Base-by-base conservation (phyloP, 2,113 vertebrate species). In the Lycocorax pyrrhopterus region DNA sequence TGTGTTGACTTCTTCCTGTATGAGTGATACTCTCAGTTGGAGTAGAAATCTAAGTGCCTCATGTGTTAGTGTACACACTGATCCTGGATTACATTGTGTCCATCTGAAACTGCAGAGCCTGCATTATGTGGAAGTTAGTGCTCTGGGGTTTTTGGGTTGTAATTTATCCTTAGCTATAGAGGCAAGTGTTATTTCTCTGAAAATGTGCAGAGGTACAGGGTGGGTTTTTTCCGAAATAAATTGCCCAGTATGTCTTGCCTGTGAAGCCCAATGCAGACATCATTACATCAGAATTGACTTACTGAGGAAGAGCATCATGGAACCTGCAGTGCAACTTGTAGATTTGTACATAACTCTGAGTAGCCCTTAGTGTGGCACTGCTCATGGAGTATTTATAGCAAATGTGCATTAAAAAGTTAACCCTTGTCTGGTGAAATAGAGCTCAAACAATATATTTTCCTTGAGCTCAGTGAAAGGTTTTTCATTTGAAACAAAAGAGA, bases 31-130 rank as follows among this genome's bases (percentile, higher is more conserved):
- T 83, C 15, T 60, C 33, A 46, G 7, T 15, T 87, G 33, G 10
- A 51, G 6, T 56, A 41, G 62, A 68, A 74, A 69, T 84, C 7
- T 76, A 32, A 13, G 19, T 53, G 1, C 18, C 77, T 51, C 49
- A 13, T 1, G 0, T 27, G 46, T 37, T 17, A 25, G 21, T 7
- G 13, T 60, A n/a, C 1, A 2, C 13, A 13, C 18, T 30, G 32
- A 43, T 75, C 11, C 27, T 44, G 37, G 10, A 15, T 89, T n/a
- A 47, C 2, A 0, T 25, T 44, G 21, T 64, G 56, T 69, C 37
- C 29, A 17, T 51, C 12, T 72, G 52, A 74, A 94, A 68, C 44
- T 35, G 41, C 35, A 46, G 41, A 51, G 43, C 49, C 49, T 78
- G 51, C 20, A 2, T 52, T 72, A 43, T 4, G 17, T 32, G 26